Percentiles rank a stretch among this genome's conserved stretches.
phyloP scores from a whole-genome alignment of 2,113 vertebrate species.

The Python bivittatus region DNA sequence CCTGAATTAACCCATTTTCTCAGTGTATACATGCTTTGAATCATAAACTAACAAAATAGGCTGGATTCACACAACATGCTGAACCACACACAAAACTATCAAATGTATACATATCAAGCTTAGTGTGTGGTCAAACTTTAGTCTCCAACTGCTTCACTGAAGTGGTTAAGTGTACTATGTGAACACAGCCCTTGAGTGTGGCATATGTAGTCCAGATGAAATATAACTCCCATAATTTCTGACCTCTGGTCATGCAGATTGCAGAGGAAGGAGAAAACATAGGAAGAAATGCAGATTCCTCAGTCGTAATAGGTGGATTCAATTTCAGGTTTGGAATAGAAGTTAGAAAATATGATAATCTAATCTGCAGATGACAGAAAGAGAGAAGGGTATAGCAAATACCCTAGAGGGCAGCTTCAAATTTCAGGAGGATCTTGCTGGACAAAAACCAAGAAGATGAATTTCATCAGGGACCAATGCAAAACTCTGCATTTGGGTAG shows the following conservation, averaged over 20 bases:
- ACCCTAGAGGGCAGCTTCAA: too few species aligned
- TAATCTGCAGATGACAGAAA: too few species aligned
- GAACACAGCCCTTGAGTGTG: neutral
- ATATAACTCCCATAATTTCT: neutral
- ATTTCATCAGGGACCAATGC: too few species aligned
- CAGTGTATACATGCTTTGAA: neutral
- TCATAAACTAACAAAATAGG: neutral
- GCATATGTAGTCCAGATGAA: neutral
- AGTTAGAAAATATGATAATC: too few species aligned
- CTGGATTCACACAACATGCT: neutral
- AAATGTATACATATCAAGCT: neutral
- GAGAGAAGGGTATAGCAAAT: too few species aligned
- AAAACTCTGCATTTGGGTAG: too few species aligned
- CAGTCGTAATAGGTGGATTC: neutral
- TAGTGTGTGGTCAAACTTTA: neutral
- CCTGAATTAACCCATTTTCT: neutral
- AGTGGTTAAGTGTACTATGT: neutral
- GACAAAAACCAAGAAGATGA: too few species aligned
- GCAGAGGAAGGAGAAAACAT: too few species aligned
- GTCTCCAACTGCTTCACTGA: neutral
- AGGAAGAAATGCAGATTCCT: neutral
- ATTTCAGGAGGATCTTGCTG: too few species aligned
- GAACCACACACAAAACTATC: neutral
- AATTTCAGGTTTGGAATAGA: neutral
- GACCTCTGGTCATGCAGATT: neutral